Percentiles rank a stretch among this genome's conserved stretches.
Evolutionary conservation across 2,113 vertebrate genomes (phyloP).

Genomic region (Sprattus sprattus): DNA sequence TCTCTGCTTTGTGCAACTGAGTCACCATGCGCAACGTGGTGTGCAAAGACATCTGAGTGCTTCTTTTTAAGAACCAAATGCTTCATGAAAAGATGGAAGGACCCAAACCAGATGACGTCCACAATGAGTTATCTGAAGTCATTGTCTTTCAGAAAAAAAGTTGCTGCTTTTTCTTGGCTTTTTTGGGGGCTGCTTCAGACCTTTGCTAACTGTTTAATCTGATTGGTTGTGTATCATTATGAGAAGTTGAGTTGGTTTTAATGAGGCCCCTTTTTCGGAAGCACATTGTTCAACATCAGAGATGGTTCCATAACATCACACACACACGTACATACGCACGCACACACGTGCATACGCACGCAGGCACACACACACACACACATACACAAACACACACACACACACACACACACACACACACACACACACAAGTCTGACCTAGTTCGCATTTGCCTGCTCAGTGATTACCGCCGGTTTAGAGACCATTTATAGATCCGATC

Average conservation of each 20-base stretch:
- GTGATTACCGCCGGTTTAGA: neutral
- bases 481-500: slow-evolving; percentile 4
- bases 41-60: slow-evolving; percentile 7
- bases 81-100: neutral
- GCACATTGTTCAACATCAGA: neutral
- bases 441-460: neutral
- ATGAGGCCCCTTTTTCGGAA: slow-evolving; percentile 1
- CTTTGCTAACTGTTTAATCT: neutral
- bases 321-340: neutral
- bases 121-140: slow-evolving; percentile 10
- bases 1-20: neutral
- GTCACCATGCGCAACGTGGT: neutral
- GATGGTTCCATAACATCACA: neutral
- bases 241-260: neutral
- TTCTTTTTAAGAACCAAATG: slow-evolving; percentile 20
- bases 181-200: neutral
- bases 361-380: no score
- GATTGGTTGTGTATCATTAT: neutral
- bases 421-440: neutral
- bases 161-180: neutral
- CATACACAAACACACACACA: neutral
- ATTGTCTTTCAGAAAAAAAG: neutral
- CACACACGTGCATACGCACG: no score
- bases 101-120: neutral
- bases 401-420: neutral